Base-by-base conservation (phyloP, 2,888 invertebrate species). In the Drosophila neotestacea region DNA sequence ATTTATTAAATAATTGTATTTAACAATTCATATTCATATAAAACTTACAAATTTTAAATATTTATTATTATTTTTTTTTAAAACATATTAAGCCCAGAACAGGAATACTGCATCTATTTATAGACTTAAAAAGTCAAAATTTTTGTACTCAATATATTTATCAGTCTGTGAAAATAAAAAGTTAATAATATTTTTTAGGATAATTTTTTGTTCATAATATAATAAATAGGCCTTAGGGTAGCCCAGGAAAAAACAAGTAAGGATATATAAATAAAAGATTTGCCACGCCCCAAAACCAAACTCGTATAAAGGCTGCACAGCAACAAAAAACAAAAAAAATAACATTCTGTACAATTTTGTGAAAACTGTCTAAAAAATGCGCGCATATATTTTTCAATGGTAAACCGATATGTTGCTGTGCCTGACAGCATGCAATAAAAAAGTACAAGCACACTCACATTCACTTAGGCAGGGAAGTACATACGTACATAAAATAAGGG, bases 311-410 rank as follows among this genome's bases (percentile, higher is more conserved):
- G 64, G 42, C 59, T 60, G 47, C 39, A 36, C 11, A 16, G 28
- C 11, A 38, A 16, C 9, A 28, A 38, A 58, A 39, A 42, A n/a
- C n/a, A n/a, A 60, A 11, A 44, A 70, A 66, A 69, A 70, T 58
- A 70, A 80, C 63, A 60, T 81, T 67, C 65, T 67, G 78, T 63
- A 64, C 44, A 74, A 74, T 75, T 75, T 83, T 79, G 77, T 73
- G 69, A 81, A 86, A 86, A 84, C 77, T 84, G 84, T 84, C 84
- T 86, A 72, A 86, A 84, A 84, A 86, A 84, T 77, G 60, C 70
- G 70, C 71, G 62, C 70, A 56, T 72, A 79, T 81, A 81, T 86
- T 73, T 86, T 73, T 81, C 75, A 81, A 86, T 84, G 86, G 86
- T 73, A 73, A 86, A 81, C 84, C 84, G 79, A 84, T 86, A 86